Conservation (phyloP, 2,797 vertebrate species). For the Chelidonichthys spinosus region DNA sequence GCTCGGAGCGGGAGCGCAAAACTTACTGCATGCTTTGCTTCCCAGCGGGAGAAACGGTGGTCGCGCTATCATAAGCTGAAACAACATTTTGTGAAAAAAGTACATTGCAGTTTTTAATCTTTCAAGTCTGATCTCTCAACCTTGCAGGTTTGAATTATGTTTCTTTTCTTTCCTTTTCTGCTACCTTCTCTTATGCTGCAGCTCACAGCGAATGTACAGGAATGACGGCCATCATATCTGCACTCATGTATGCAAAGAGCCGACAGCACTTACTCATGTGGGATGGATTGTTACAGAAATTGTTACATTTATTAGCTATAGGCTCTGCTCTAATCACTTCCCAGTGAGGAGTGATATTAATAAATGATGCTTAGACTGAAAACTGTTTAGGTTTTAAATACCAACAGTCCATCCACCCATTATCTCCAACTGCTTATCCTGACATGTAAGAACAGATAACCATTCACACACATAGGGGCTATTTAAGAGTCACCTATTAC, state of each 20-base stretch:
- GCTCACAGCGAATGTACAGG: not conserved
- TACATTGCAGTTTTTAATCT: not conserved
- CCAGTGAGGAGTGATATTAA: not conserved
- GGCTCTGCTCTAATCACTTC: not conserved
- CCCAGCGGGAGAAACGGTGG: not conserved
- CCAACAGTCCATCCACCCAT: not conserved
- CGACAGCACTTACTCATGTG: not conserved
- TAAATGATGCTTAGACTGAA: not conserved
- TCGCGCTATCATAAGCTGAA: constrained; percentile 1
- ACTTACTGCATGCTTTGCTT: not conserved
- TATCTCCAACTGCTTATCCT: too few relatives aligned
- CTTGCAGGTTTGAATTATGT: not conserved
- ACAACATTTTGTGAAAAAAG: constrained; percentile 11
- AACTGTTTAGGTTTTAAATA: not conserved
- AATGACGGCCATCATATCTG: not conserved
- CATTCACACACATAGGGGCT: too few relatives aligned
- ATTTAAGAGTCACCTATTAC: too few relatives aligned
- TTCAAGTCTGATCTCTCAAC: constrained; percentile 15
- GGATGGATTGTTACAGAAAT: not conserved
- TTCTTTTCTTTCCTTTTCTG: not conserved
- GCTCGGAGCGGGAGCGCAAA: not conserved
- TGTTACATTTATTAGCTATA: not conserved
- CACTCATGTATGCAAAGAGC: not conserved
- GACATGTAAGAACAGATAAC: too few relatives aligned
- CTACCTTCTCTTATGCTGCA: not conserved